Base-by-base conservation (phyloP, 2,888 invertebrate genomes). In the Thymelicus acteon region DNA sequence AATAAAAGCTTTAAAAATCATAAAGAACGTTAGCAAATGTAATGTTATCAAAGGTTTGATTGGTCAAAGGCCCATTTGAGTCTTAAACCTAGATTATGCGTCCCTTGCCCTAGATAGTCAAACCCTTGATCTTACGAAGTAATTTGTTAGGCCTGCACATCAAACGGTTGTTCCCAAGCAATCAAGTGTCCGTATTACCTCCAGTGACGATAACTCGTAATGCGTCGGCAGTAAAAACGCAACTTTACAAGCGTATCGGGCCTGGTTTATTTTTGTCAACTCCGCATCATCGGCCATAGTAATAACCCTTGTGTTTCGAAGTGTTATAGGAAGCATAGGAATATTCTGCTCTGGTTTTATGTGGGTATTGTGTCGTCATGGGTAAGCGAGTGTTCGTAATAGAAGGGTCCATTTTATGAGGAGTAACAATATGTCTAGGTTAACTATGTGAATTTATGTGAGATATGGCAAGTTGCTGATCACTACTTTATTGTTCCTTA, bases 171-270 rank as follows among this genome's bases (percentile, higher is more conserved):
- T 67, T 60, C 19, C 39, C 52, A 44, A 54, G 61, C 52, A 61
- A 67, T 67, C 61, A 61, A 67, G 52, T 61, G 61, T 67, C 61
- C 49, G 52, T 67, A 67, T 67, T 67, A 24, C 60, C 61, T 44
- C 40, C 44, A 52, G 24, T 47, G 61, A 61, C 67, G 61, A 68
- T 68, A 68, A 68, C 61, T 68, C 67, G 40, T 61, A 68, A 61
- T 61, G 67, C 54, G 61, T 44, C 8, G 44, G 64, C 54, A 0
- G 54, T 65, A 54, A 54, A 65, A 54, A 65, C 54, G 7, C 54
- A 39, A 19, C 54, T 54, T 65, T 54, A 65, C 64, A 65, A 54
- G 64, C 64, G 62, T 31, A 48, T 44, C 63, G 63, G 37, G 52
- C 6, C 15, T 54, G 44, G 64, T 54, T 65, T 65, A 65, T 65